Evolutionary conservation across 2,888 invertebrate genomes (phyloP), one percentile per base, ranked within the genome.

Genomic region (Eurytoma adleriae): DNA sequence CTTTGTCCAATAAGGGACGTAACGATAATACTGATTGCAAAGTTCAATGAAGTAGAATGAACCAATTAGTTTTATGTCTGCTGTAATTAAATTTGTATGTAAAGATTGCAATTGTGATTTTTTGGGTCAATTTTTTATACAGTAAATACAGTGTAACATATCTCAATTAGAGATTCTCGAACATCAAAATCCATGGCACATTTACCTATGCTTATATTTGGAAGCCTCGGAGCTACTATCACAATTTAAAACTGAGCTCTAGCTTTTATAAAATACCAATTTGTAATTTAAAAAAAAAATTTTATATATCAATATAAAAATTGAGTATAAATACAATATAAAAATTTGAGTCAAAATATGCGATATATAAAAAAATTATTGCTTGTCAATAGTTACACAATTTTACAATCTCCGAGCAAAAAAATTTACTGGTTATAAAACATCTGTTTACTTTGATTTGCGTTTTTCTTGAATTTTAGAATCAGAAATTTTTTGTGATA

Each of bases 401-500:
- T 24, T 74, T 66, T 68, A 76, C 24, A 74, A 59, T 73, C 54
- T 74, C 30, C 59, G 62, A 78, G 69, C n/a, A 68, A 69, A 66
- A 70, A 24, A 61, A 67, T 61, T 30, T 30, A 70, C 54, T 1
- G 59, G 27, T n/a, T 27, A 52, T 64, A 24, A 73, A 70, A 59
- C 54, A 56, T 50, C 18, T 67, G 54, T 61, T 16, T 61, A 54
- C 70, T 71, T 72, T 54, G 16, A 70, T 74, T 74, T 18, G 16
- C 18, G 56, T 70, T 4, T 70, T 71, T 52, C 14, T 18, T 71
- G 20, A 67, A 64, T 72, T 68, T 0, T 57, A 57, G 40, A 64
- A 75, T 61, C 61, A 12, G 52, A 72, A 80, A 73, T 68, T 86
- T 84, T 83, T 85, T 85, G 85, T 84, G 84, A 85, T 85, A 87